Conservation (phyloP, 2,797 vertebrate species). For the Sebastes oblongus region DNA sequence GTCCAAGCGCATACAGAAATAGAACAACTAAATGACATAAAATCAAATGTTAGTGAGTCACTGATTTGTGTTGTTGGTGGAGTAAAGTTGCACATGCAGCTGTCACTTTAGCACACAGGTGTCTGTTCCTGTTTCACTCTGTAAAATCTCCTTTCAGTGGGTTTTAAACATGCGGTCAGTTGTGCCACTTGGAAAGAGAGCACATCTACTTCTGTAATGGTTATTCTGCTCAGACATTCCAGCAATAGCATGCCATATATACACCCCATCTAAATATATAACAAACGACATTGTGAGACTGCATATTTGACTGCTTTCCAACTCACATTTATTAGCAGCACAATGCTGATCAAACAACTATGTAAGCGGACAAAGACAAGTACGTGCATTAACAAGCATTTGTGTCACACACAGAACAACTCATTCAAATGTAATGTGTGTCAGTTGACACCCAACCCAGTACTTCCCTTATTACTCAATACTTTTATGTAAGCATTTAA, state of each 20-base stretch:
- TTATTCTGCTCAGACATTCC: not conserved
- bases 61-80: not conserved
- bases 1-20: not conserved
- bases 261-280: not conserved
- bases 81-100: conserved; percentile 17
- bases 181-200: not conserved
- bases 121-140: conserved; percentile 47
- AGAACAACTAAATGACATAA: not conserved
- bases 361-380: conserved; percentile 6
- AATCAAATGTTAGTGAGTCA: not conserved
- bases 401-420: conserved; percentile 17
- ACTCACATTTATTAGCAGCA: not conserved
- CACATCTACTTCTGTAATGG: not conserved
- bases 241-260: not conserved
- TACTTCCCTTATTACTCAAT: conserved; percentile 68
- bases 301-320: conserved; percentile 7
- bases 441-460: conserved; percentile 61
- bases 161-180: not conserved
- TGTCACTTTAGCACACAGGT: conserved; percentile 19
- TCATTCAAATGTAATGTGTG: conserved; percentile 58
- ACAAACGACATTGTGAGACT: not conserved
- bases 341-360: conserved; percentile 6
- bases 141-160: not conserved
- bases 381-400: not conserved
- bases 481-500: conserved; percentile 25